A percentile compares a stretch with the other conserved stretches of the same genome.
These are phyloP conservation scores for Conistra vaccinii DNA, from an alignment of 2,888 invertebrate species.

Conservation along the genomic window DNA sequence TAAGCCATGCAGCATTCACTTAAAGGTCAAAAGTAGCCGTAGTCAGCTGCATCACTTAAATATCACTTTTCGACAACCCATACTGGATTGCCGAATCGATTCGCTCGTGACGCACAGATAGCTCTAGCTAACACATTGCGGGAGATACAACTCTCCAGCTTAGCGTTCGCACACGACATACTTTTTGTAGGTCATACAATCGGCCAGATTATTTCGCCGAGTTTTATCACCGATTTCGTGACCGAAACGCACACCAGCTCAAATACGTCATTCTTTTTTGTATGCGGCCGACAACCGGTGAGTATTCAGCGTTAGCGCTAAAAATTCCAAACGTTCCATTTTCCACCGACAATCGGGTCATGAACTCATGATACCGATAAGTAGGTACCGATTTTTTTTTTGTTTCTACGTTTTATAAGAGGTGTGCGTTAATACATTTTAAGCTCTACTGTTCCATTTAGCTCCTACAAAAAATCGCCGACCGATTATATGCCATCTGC, in stretches of 20 bases:
- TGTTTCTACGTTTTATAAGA: not conserved
- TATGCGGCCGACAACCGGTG: too few species aligned
- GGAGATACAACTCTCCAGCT: slow-evolving; percentile 15
- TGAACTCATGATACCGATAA: too few species aligned
- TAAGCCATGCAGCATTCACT: too few species aligned
- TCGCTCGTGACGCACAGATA: slow-evolving; percentile 11
- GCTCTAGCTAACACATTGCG: slow-evolving; percentile 18
- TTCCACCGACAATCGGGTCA: not conserved
- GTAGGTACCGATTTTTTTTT: not conserved
- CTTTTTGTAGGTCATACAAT: not conserved
- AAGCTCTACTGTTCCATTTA: not conserved
- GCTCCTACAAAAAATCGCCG: not conserved
- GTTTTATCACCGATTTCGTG: not conserved
- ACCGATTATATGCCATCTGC: not conserved
- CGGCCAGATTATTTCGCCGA: not conserved
- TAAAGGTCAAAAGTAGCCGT: not conserved
- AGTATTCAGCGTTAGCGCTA: not conserved
- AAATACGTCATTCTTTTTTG: not conserved
- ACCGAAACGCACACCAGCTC: not conserved
- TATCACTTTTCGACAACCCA: not conserved
- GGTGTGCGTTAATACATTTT: not conserved
- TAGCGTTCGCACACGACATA: not conserved
- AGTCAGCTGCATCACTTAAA: not conserved
- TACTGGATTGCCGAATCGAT: slow-evolving; percentile 21
- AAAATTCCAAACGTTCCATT: not conserved